phyloP scores from a whole-genome alignment of 2,113 vertebrate species.

The Caretta caretta region DNA sequence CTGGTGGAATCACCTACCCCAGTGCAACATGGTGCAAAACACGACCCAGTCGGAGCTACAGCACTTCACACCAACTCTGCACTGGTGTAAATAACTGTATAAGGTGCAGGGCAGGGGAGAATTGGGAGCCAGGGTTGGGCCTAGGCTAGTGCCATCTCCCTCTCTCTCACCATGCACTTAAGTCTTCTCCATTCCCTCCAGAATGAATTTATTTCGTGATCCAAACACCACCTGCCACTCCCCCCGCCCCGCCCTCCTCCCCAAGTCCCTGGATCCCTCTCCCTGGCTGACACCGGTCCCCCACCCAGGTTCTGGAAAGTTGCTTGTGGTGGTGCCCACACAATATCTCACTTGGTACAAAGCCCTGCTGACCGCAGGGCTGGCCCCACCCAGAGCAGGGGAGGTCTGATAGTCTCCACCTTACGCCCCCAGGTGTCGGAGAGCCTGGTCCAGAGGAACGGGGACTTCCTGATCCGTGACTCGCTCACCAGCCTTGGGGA shows the following conservation, averaged over 20 bases:
- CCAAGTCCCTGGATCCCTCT: background rate
- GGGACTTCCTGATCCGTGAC: slow-evolving; percentile 95
- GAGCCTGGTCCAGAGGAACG: slow-evolving; percentile 91
- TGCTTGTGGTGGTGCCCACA: background rate
- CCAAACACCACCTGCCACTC: background rate
- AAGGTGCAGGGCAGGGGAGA: background rate
- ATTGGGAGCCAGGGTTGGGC: background rate
- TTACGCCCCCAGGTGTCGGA: slow-evolving; percentile 87
- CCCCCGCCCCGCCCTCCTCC: too few species aligned
- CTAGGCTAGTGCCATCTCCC: background rate
- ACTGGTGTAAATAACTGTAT: background rate
- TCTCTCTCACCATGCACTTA: background rate
- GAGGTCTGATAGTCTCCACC: background rate
- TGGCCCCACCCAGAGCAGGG: background rate
- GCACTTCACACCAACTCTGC: background rate
- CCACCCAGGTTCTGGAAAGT: background rate
- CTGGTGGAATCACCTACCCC: background rate
- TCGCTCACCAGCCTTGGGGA: slow-evolving; percentile 92
- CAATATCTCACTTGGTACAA: background rate
- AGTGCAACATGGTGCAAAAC: background rate
- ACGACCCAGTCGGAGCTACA: background rate
- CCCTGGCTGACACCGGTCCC: background rate
- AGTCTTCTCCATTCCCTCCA: background rate
- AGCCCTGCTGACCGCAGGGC: background rate
- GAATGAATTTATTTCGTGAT: background rate